A percentile compares a stretch with the other conserved stretches of the same genome.
Conservation (phyloP, 1,140 invertebrate genomes). For the Eueides isabella region DNA sequence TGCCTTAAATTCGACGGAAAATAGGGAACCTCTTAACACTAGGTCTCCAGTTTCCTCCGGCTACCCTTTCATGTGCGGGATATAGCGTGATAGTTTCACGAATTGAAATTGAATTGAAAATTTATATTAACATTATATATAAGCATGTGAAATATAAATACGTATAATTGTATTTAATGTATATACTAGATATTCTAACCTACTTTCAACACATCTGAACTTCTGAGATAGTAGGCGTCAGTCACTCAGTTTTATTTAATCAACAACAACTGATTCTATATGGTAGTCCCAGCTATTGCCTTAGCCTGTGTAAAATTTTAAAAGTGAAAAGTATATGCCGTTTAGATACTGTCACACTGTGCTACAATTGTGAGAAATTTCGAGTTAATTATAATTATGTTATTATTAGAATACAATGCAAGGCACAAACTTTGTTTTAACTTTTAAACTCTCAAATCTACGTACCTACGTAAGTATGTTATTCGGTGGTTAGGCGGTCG, state of each 20-base stretch:
- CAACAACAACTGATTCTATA: not conserved
- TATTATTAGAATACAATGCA: not conserved
- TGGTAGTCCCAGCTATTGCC: not conserved
- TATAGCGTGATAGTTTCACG: too few relatives aligned
- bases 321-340: too few relatives aligned
- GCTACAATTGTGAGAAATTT: not conserved
- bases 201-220: conserved; percentile 7
- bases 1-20: too few relatives aligned
- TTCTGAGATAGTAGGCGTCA: conserved; percentile 4
- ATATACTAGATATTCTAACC: not conserved
- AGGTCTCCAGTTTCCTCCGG: too few relatives aligned
- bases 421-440: not conserved
- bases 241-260: not conserved
- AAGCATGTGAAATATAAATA: too few relatives aligned
- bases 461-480: not conserved
- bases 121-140: not conserved
- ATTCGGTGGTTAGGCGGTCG: not conserved
- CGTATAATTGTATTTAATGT: too few relatives aligned
- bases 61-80: too few relatives aligned
- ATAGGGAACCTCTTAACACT: too few relatives aligned
- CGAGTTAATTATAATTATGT: not conserved
- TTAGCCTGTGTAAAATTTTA: not conserved
- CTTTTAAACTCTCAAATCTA: not conserved
- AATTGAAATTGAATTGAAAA: too few relatives aligned
- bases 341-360: too few relatives aligned